Evolutionary conservation across 2,113 vertebrate species (phyloP).

Genomic region (Chrysemys picta): DNA sequence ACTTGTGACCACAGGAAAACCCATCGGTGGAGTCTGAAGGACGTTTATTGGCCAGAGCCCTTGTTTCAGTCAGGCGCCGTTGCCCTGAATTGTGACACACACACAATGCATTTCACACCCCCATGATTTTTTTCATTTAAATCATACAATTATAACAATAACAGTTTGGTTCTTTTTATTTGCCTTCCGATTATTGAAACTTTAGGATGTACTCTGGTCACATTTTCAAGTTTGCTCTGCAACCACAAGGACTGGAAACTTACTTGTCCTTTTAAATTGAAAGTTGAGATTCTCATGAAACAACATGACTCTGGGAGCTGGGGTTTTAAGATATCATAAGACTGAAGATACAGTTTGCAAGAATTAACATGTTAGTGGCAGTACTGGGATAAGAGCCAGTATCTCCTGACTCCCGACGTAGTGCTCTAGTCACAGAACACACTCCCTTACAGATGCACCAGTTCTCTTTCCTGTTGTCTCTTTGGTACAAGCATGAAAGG

Average conservation of each 20-base stretch:
- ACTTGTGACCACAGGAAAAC: not conserved
- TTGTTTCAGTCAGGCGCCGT: not conserved
- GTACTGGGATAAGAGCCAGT: not conserved
- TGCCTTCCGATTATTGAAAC: not conserved
- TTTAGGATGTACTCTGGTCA: not conserved
- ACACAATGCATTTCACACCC: not conserved
- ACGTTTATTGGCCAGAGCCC: not conserved
- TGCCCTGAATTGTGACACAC: not conserved
- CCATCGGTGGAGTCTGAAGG: not conserved
- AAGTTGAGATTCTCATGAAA: not conserved
- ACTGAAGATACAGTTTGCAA: not conserved
- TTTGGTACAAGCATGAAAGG: not conserved
- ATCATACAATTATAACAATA: not conserved
- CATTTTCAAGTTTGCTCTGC: not conserved
- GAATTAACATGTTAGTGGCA: rapidly evolving
- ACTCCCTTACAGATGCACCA: not conserved
- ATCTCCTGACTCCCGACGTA: rapidly evolving
- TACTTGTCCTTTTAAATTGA: not conserved
- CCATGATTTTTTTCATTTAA: not conserved
- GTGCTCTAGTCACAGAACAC: not conserved
- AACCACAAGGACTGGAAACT: not conserved
- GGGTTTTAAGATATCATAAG: not conserved
- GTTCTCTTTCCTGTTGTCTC: not conserved
- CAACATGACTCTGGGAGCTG: not conserved
- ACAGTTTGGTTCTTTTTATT: not conserved